Percentiles rank a stretch among this genome's conserved stretches.
Evolutionary conservation across 2,888 invertebrate genomes (phyloP).

Genomic region (Shargacucullia verbasci): DNA sequence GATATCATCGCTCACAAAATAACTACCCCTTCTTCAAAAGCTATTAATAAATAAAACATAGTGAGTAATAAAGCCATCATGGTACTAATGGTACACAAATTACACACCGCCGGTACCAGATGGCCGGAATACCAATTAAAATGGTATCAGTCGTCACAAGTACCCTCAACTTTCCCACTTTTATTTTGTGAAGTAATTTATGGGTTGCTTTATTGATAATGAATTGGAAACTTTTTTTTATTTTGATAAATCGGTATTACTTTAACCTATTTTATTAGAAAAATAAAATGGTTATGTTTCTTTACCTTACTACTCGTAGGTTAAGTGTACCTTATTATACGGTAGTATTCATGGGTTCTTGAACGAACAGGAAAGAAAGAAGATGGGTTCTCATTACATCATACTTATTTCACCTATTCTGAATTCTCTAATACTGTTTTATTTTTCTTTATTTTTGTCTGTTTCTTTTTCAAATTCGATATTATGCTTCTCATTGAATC

Average conservation of each 20-base stretch:
- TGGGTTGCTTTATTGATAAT: slow-evolving; percentile 12
- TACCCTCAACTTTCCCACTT: slow-evolving; percentile 18
- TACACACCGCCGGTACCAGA: slow-evolving; percentile 58
- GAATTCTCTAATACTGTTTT: too few relatives aligned
- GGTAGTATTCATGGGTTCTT: too few relatives aligned
- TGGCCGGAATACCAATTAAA: slow-evolving; percentile 61
- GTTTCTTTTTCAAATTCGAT: too few relatives aligned
- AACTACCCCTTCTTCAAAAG: slow-evolving; percentile 23
- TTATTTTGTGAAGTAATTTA: slow-evolving; percentile 22
- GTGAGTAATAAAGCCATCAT: slow-evolving; percentile 59
- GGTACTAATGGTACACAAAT: slow-evolving; percentile 61
- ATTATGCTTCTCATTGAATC: too few relatives aligned
- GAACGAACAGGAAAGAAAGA: too few relatives aligned
- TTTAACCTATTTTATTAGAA: too few relatives aligned
- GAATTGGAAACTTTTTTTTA: not conserved
- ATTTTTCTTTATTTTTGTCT: too few relatives aligned
- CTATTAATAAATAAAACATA: slow-evolving; percentile 54
- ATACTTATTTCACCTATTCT: too few relatives aligned
- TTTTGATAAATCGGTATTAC: not conserved
- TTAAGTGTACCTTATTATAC: too few relatives aligned
- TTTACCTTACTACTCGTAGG: too few relatives aligned
- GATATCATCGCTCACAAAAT: slow-evolving; percentile 25
- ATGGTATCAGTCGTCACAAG: slow-evolving; percentile 54
- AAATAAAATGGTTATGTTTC: too few relatives aligned
- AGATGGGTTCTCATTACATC: too few relatives aligned